Evolutionary conservation across 2,797 vertebrate genomes (phyloP).

Genomic region (Iguana delicatissima): DNA sequence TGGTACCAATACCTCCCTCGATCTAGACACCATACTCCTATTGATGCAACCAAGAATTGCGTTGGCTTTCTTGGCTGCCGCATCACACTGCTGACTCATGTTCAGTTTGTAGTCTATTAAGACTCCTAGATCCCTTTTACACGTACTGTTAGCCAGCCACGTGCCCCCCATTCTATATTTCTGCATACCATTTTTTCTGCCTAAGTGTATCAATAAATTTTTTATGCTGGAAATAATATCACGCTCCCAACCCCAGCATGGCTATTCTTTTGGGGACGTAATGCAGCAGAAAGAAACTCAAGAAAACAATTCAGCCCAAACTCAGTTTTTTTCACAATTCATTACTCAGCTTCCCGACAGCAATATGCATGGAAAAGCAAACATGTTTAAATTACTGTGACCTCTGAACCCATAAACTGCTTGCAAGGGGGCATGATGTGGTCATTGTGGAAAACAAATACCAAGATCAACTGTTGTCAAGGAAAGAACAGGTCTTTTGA

Average conservation of each 20-base stretch:
- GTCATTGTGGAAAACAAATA: constrained; percentile 11
- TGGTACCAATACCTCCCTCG: no score
- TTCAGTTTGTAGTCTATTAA: no score
- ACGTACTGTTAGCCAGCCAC: no score
- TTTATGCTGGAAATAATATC: background rate
- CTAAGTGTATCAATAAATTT: background rate
- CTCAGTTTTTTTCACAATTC: background rate
- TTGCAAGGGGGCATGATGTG: background rate
- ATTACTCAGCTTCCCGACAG: background rate
- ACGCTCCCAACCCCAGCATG: no score
- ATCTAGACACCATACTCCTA: no score
- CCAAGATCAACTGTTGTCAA: background rate
- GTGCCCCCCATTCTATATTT: no score
- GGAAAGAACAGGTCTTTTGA: constrained; percentile 10
- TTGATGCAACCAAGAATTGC: no score
- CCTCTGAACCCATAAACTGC: constrained; percentile 25
- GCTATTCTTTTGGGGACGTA: background rate
- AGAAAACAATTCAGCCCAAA: background rate
- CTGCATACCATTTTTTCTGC: no score
- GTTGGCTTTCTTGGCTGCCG: no score
- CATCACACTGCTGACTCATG: no score
- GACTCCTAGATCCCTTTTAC: no score
- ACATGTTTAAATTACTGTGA: constrained; percentile 9
- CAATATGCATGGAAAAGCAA: background rate
- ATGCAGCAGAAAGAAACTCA: background rate